These are phyloP conservation scores for Papilio polyxenes DNA, from an alignment of 1,140 invertebrate genomes.

Conservation along the genomic window DNA sequence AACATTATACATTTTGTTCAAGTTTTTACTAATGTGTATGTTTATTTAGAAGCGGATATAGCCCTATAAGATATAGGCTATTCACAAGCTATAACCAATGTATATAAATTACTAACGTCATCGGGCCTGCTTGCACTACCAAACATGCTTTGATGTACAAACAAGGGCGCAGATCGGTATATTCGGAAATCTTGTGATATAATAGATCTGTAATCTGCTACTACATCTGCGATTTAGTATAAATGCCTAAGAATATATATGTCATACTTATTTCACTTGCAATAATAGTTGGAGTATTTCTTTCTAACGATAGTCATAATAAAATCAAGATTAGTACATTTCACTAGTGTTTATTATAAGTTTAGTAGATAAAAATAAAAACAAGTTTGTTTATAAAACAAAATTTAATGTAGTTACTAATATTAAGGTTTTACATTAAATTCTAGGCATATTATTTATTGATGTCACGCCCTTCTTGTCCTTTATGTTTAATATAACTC, in stretches of 20 bases:
- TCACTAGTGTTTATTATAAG: not conserved
- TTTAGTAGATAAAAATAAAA: not conserved
- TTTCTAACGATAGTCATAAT: not conserved
- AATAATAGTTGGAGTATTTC: not conserved
- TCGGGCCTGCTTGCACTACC: too few relatives aligned
- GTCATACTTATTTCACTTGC: not conserved
- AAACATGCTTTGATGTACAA: too few relatives aligned
- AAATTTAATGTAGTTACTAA: not conserved
- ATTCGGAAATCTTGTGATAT: too few relatives aligned
- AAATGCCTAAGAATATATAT: not conserved
- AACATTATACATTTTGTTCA: not conserved
- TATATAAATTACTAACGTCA: too few relatives aligned
- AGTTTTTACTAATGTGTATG: too few relatives aligned
- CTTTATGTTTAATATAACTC: too few relatives aligned
- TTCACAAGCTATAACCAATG: too few relatives aligned
- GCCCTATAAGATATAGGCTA: too few relatives aligned
- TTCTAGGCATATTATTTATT: not conserved
- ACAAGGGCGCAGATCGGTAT: too few relatives aligned
- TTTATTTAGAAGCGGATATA: too few relatives aligned
- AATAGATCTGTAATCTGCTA: not conserved
- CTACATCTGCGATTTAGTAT: not conserved
- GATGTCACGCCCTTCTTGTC: too few relatives aligned
- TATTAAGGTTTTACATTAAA: not conserved
- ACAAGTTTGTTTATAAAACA: not conserved
- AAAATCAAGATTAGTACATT: not conserved